Evolutionary conservation across 2,888 invertebrate genomes (phyloP).

Genomic region (Mantis religiosa): DNA sequence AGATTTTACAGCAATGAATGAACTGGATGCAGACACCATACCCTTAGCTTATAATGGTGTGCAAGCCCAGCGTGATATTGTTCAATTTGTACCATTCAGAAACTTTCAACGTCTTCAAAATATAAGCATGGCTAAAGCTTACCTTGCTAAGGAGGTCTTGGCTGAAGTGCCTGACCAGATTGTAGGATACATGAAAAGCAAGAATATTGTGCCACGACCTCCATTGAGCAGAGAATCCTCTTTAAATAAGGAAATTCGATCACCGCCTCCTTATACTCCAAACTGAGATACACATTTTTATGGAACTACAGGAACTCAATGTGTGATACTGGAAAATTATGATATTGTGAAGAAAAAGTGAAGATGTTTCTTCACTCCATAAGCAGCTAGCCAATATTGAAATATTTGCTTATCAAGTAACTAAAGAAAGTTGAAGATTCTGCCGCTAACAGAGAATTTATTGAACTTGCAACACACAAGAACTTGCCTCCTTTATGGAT

Average conservation of each 20-base stretch:
- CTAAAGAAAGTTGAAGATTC: too few species aligned
- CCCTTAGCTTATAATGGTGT: constrained; percentile 39
- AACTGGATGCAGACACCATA: constrained; percentile 53
- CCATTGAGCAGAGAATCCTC: background rate
- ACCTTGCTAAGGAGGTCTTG: constrained; percentile 53
- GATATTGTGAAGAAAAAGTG: background rate
- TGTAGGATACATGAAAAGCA: constrained; percentile 47
- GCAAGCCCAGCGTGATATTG: constrained; percentile 53
- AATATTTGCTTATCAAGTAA: too few species aligned
- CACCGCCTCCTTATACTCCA: background rate
- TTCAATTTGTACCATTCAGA: constrained; percentile 49
- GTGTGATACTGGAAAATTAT: background rate
- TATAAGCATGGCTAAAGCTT: constrained; percentile 34
- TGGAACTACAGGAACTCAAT: background rate
- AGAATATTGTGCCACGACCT: constrained; percentile 34
- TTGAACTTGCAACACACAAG: too few species aligned
- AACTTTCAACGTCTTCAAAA: constrained; percentile 41
- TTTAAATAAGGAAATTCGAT: background rate
- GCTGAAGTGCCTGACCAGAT: constrained; percentile 54
- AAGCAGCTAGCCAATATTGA: too few species aligned
- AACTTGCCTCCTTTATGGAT: too few species aligned
- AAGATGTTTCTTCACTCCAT: too few species aligned
- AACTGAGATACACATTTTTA: background rate
- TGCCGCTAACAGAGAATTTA: too few species aligned
- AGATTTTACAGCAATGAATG: constrained; percentile 58